Conservation (phyloP, 2,888 invertebrate genomes). For the Brachylomia viminalis region DNA sequence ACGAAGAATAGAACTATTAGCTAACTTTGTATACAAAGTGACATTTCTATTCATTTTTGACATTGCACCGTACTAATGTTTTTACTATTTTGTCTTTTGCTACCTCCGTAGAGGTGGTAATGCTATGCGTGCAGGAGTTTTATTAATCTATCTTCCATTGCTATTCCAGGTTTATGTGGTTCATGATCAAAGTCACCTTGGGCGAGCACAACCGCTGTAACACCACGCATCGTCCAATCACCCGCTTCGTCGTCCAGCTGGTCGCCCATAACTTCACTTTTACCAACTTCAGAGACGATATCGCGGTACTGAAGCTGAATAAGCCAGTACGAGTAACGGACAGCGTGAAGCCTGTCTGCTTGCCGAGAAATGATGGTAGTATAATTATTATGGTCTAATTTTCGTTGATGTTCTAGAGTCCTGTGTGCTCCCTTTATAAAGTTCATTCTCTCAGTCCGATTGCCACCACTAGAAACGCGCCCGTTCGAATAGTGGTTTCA, state of each 20-base stretch:
- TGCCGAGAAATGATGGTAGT: constrained; percentile 92
- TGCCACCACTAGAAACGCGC: neutral
- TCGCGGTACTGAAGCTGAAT: constrained; percentile 94
- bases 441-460: neutral
- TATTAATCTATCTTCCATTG: neutral
- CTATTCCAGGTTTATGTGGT: constrained; percentile 95
- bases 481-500: neutral
- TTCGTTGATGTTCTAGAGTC: neutral
- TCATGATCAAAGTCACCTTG: constrained; percentile 96
- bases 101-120: neutral
- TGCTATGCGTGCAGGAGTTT: neutral
- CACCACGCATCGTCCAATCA: constrained; percentile 93
- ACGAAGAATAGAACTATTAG: neutral
- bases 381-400: neutral
- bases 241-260: constrained; percentile 93
- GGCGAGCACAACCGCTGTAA: constrained; percentile 96
- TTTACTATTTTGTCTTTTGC: neutral
- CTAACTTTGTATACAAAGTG: neutral
- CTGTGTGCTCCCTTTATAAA: neutral
- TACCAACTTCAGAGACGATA: constrained; percentile 95
- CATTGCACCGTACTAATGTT: neutral
- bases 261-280: constrained; percentile 95
- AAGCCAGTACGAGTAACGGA: constrained; percentile 94
- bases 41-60: neutral
- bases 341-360: constrained; percentile 95